phyloP scores from a whole-genome alignment of 1,140 invertebrate genomes.

The Pachypeltis micranthus region DNA sequence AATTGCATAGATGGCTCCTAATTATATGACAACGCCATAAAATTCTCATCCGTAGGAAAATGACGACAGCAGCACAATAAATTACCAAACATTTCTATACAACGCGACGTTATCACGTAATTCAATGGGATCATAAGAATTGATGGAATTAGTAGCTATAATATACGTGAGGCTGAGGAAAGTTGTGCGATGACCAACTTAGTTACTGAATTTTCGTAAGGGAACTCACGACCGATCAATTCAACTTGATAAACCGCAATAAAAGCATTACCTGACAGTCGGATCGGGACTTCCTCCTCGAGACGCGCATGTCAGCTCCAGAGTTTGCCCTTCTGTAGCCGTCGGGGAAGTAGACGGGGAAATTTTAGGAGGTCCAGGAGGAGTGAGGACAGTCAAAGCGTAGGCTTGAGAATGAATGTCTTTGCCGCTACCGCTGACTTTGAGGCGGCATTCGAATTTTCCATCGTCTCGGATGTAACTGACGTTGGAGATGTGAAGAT shows the following conservation, averaged over 20 bases:
- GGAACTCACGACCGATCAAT: too few species aligned
- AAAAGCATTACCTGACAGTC: constrained; percentile 59
- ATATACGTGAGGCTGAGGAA: too few species aligned
- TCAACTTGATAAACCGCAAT: background rate
- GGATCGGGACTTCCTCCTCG: constrained; percentile 80
- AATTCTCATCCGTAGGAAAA: too few species aligned
- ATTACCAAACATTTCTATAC: too few species aligned
- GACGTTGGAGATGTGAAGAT: constrained; percentile 72
- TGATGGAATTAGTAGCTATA: too few species aligned
- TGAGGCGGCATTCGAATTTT: constrained; percentile 78
- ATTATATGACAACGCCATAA: too few species aligned
- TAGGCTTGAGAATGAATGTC: constrained; percentile 73
- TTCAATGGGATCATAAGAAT: too few species aligned
- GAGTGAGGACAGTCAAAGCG: constrained; percentile 70
- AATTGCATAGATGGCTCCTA: too few species aligned
- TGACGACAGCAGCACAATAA: too few species aligned
- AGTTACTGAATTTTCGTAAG: too few species aligned
- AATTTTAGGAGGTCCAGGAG: constrained; percentile 65
- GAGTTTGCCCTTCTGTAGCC: constrained; percentile 63
- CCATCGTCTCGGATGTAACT: constrained; percentile 84
- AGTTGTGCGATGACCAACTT: too few species aligned
- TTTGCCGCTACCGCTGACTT: constrained; percentile 66
- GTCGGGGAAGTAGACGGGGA: constrained; percentile 52
- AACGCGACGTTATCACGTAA: too few species aligned
- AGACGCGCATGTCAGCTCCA: constrained; percentile 70